Base-by-base conservation (phyloP, 2,888 invertebrate genomes). In the Ctena decussata region DNA sequence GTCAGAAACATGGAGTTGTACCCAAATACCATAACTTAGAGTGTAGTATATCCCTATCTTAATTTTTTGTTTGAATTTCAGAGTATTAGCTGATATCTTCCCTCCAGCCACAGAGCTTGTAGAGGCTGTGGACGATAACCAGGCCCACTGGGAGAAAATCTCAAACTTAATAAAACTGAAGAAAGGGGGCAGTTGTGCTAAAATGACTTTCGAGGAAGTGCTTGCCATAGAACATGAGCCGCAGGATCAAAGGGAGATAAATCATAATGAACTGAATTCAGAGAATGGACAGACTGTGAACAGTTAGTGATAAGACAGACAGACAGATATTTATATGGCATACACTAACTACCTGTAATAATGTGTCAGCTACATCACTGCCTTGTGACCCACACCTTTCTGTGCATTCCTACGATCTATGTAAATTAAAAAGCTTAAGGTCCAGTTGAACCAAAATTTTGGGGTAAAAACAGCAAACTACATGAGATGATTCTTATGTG, bases 71-170 rank as follows among this genome's bases (percentile, higher is more conserved):
- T 35, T 32, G 3, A 6, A 65, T 65, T 65, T 21, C 91, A 94
- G 94, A 70, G 82, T 95, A 39, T 82, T 95, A 80, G 89, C 87
- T 2, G 82, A 92, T 39, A 75, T 95, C 49, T 95, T 95, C 86
- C 91, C 92, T 0, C 90, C 87, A 18, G 93, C 94, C 5, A 60
- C 84, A 1, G 86, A 80, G 27, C 92, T 94, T n/a, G 78, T 89
- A 30, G 89, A 92, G 0, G 90, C 92, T n/a, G 95, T 95, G 5
- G 88, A 93, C 65, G 93, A 93, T 35, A 95, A 95, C 85, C 87
- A 94, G 37, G 78, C 86, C 24, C 93, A 93, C 85, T 95, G 95
- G 95, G 92, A 92, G 35, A 92, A 89, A 73, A 93, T 95, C n/a
- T 93, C 94, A 44, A 91, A 93, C 53, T 82, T 93, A 21, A 90